Percentiles rank a stretch among this genome's conserved stretches.
These are phyloP conservation scores for Aurelia aurita complex sp. Pacific DNA, from an alignment of 30 jellyfish, hydroid and myxozoan species.

Conservation along the genomic window DNA sequence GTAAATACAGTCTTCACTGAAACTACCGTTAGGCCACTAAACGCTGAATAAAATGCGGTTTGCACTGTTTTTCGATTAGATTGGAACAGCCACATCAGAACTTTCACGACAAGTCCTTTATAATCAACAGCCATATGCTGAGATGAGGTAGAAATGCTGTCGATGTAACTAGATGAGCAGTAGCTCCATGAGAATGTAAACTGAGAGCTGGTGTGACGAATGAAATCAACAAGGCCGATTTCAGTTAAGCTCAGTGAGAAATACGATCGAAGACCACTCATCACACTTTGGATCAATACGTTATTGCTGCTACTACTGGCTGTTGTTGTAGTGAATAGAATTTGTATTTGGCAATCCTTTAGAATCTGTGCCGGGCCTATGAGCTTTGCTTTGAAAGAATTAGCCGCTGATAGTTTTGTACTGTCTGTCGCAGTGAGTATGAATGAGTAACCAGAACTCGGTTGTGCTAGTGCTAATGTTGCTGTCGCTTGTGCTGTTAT, in stretches of 20 bases:
- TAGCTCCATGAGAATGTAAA: conserved; percentile 77
- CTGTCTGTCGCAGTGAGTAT: conserved; percentile 77
- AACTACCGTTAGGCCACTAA: conserved; percentile 48
- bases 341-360: conserved; percentile 73
- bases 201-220: conserved; percentile 36
- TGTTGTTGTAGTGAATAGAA: conserved; percentile 14
- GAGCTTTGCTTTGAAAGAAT: conserved; percentile 40
- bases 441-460: conserved; percentile 34
- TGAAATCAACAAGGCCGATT: conserved; percentile 67
- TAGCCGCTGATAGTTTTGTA: conserved; percentile 72
- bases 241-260: conserved; percentile 54
- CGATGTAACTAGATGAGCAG: conserved; percentile 54
- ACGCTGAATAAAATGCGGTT: conserved; percentile 64
- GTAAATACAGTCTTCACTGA: conserved; percentile 73
- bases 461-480: conserved; percentile 23
- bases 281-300: conserved; percentile 24
- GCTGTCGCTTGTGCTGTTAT: conserved; percentile 60
- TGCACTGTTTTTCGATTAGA: conserved; percentile 74
- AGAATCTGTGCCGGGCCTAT: conserved; percentile 58
- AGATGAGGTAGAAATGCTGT: neutral
- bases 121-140: conserved; percentile 34
- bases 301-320: conserved; percentile 31
- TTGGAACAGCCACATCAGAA: conserved; percentile 52
- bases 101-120: conserved; percentile 37
- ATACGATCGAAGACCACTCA: conserved; percentile 20